Conservation (phyloP, 2,113 vertebrate species). For the Pseudorasbora parva region DNA sequence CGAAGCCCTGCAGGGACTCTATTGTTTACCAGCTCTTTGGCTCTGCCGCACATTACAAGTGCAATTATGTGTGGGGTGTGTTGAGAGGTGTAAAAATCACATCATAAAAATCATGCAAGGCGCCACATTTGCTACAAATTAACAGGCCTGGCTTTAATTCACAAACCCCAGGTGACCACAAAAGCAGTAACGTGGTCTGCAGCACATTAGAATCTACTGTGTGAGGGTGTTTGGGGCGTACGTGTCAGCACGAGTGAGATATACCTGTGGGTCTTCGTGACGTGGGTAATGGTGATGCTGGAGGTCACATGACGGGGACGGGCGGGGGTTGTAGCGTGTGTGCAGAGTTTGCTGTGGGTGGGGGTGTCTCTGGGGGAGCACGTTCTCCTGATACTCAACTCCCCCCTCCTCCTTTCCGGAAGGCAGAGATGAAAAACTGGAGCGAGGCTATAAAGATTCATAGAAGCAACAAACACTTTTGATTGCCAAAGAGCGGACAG, state of each 20-base stretch:
- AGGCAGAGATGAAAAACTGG: slow-evolving; percentile 37
- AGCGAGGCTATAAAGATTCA: slow-evolving; percentile 45
- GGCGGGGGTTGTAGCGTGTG: not conserved
- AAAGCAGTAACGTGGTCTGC: slow-evolving; percentile 16
- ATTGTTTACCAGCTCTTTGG: slow-evolving; percentile 56
- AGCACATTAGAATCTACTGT: slow-evolving; percentile 7
- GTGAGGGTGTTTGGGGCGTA: not conserved
- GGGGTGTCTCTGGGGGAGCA: not conserved
- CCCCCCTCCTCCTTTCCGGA: slow-evolving; percentile 12
- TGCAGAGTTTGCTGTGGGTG: slow-evolving; percentile 10
- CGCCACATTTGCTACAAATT: slow-evolving; percentile 20
- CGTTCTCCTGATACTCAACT: slow-evolving; percentile 41
- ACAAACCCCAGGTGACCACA: slow-evolving; percentile 7
- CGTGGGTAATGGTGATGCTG: not conserved
- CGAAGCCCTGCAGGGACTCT: slow-evolving; percentile 43
- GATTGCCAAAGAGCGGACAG: slow-evolving; percentile 11
- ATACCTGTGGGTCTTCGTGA: slow-evolving; percentile 52
- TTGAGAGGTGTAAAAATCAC: slow-evolving; percentile 49
- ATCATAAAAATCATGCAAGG: slow-evolving; percentile 49
- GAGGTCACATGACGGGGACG: slow-evolving; percentile 46
- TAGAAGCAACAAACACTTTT: slow-evolving; percentile 45
- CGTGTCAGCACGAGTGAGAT: not conserved
- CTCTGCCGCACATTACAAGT: slow-evolving; percentile 49
- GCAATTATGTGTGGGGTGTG: slow-evolving; percentile 48
- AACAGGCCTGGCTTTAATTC: slow-evolving; percentile 35